A percentile compares a stretch with the other conserved stretches of the same genome.
Evolutionary conservation across 2,797 vertebrate species (phyloP).

Genomic region (Ataeniobius toweri): DNA sequence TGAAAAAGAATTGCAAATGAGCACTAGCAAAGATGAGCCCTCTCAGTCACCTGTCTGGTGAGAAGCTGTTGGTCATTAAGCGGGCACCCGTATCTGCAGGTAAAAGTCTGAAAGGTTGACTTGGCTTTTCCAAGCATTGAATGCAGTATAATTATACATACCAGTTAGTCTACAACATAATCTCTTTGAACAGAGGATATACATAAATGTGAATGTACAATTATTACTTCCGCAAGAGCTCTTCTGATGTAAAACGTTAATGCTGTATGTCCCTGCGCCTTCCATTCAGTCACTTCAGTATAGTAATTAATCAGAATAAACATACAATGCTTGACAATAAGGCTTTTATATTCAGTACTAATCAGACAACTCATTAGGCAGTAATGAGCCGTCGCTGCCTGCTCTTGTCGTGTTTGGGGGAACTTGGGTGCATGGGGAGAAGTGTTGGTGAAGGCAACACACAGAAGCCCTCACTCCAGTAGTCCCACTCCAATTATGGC

Average conservation of each 20-base stretch:
- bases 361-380: constrained; percentile 83
- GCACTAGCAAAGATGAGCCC: not conserved
- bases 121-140: not conserved
- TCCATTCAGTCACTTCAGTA: constrained; percentile 71
- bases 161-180: constrained; percentile 11
- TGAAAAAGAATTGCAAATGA: constrained; percentile 14
- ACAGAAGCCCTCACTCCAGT: constrained; percentile 57
- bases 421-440: constrained; percentile 64
- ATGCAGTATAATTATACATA: constrained; percentile 1
- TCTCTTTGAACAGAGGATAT: constrained; percentile 8
- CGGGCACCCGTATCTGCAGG: constrained; percentile 10
- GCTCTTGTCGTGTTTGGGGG: constrained; percentile 73
- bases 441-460: constrained; percentile 37
- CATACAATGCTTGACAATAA: constrained; percentile 75
- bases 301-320: constrained; percentile 84
- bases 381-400: constrained; percentile 76
- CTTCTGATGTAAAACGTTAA: constrained; percentile 61
- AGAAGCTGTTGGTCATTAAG: constrained; percentile 17
- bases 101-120: constrained; percentile 11
- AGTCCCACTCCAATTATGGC: constrained; percentile 82
- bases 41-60: constrained; percentile 25
- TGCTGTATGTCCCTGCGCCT: constrained; percentile 64
- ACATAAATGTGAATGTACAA: constrained; percentile 21
- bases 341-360: constrained; percentile 76
- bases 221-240: constrained; percentile 50